These are phyloP conservation scores for Loris lydekkerianus DNA, from an alignment of 2,797 vertebrate genomes.

Conservation along the genomic window DNA sequence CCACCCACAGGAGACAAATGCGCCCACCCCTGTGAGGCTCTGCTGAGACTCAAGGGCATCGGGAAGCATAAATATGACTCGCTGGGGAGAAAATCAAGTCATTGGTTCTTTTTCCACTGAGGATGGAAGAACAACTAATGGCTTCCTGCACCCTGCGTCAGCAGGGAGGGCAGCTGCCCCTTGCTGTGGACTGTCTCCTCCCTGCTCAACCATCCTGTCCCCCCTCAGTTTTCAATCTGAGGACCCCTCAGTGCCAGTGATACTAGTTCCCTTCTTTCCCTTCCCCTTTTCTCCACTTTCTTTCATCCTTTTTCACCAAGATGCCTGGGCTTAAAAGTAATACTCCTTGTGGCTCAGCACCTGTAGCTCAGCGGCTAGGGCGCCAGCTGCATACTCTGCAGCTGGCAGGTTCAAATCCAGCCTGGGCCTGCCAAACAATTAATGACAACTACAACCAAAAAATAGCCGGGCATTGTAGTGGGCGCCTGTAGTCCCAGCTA, in stretches of 20 bases:
- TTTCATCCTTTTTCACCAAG: neutral
- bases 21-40: neutral
- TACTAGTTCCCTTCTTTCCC: neutral
- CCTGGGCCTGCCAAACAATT: too few species aligned
- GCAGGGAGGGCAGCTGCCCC: accelerated
- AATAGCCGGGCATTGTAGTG: too few species aligned
- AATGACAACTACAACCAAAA: too few species aligned
- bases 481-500: too few species aligned
- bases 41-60: conserved; percentile 4
- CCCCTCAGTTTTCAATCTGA: neutral
- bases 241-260: neutral
- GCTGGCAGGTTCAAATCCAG: too few species aligned
- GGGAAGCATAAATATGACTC: neutral
- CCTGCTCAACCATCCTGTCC: neutral
- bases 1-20: neutral
- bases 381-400: too few species aligned
- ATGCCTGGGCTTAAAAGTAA: neutral
- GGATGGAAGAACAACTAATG: neutral
- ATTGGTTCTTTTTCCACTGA: neutral
- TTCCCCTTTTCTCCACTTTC: neutral
- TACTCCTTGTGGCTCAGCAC: too few species aligned
- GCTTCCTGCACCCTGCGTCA: neutral
- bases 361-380: too few species aligned
- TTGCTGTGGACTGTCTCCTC: accelerated
- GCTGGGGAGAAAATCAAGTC: neutral